A percentile compares a stretch with the other conserved stretches of the same genome.
These are phyloP conservation scores for Rhynchotus rufescens DNA, from an alignment of 2,797 vertebrate genomes.

Conservation along the genomic window DNA sequence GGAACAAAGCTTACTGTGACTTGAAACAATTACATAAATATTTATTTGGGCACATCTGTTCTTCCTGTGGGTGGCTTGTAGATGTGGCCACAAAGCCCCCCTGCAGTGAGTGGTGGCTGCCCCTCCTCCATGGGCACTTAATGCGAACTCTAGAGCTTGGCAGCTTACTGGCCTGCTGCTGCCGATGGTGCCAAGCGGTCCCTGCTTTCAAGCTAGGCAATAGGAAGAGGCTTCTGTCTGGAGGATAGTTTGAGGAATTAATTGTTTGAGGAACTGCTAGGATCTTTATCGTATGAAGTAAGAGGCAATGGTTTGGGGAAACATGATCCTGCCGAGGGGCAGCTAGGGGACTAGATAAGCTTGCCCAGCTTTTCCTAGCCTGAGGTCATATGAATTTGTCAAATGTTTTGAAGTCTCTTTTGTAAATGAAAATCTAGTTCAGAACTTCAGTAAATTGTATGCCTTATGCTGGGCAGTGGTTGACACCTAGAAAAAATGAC, in stretches of 20 bases:
- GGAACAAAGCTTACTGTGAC: neutral
- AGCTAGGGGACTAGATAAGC: neutral
- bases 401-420: neutral
- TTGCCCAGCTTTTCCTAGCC: neutral
- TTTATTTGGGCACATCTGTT: neutral
- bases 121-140: neutral
- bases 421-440: neutral
- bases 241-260: neutral
- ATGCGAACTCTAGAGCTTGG: neutral
- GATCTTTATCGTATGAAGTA: neutral
- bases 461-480: neutral
- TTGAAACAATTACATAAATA: neutral
- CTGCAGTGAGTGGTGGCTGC: too few species aligned
- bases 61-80: neutral
- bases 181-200: rapidly evolving
- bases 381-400: neutral
- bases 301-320: neutral
- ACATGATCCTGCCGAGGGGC: neutral
- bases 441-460: neutral
- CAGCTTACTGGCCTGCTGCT: neutral
- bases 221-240: neutral
- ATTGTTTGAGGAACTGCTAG: neutral
- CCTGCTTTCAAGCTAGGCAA: neutral
- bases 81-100: neutral
- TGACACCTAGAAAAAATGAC: neutral